Evolutionary conservation across 2,888 invertebrate genomes (phyloP), one percentile per base, ranked within the genome.

Genomic region (Zeuzera pyrina): DNA sequence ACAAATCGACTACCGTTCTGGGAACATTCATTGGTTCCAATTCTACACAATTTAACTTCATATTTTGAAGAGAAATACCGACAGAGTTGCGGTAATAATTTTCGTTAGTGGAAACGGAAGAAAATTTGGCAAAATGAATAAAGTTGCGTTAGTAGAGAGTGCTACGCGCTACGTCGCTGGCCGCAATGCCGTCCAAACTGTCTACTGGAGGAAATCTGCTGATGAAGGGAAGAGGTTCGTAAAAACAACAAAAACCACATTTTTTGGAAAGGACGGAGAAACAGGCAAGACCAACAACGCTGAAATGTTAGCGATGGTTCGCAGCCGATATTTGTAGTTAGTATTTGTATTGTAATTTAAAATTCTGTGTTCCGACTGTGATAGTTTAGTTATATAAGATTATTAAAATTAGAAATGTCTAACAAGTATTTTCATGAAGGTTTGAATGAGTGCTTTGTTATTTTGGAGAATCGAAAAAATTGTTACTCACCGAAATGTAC

Each of bases 151-250:
- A 59, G 87, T 91, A 40, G 89, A 91, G 47, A 86, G 88, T 43
- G 88, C 91, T 23, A 89, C 90, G 12, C 87, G 91, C 35, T 90
- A 89, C 62, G 88, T 91, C 43, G 88, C 89, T 29, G 90, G 91
- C 29, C 86, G 90, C 38, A 88, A 91, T 52, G 91, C 91, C 1
- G 86, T 91, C 12, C 91, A 92, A 57, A 91, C 91, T 0, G 89
- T 91, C 0, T 92, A 92, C 53, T 92, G 92, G 92, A 83, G 91
- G 49, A 84, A 87, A 25, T 66, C 77, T 0, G 76, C 84, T 3
- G 78, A 71, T 21, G 62, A 60, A 15, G 72, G 69, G 41, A 84
- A 81, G 16, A 85, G 83, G 6, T 71, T 87, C 34, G 51, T 86
- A 32, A 87, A 81, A 54, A 87, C 86, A 6, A 84, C 86, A 3